phyloP scores from a whole-genome alignment of 2,797 vertebrate genomes.

The Lindbergichthys nudifrons region DNA sequence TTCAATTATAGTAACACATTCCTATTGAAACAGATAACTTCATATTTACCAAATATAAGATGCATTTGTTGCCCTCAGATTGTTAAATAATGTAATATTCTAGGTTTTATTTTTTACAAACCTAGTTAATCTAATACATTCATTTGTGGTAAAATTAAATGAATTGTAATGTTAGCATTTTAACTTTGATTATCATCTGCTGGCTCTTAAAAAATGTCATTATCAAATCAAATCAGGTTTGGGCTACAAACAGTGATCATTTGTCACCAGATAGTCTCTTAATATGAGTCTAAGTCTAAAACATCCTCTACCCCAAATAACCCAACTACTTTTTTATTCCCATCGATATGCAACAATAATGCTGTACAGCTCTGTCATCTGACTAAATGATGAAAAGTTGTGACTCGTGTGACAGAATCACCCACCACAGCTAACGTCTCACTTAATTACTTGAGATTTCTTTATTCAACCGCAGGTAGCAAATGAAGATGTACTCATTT shows the following conservation, averaged over 20 bases:
- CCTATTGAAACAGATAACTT: background rate
- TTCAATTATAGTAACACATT: background rate
- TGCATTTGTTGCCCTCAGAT: background rate
- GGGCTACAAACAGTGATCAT: background rate
- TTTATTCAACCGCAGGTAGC: conserved; percentile 59
- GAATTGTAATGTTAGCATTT: background rate
- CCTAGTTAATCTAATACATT: background rate
- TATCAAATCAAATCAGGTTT: background rate
- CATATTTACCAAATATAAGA: background rate
- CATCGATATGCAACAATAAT: background rate
- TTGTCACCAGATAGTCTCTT: background rate
- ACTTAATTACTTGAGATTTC: conserved; percentile 42
- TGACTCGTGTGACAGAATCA: conserved; percentile 12
- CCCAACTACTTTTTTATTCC: background rate
- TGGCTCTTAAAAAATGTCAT: background rate
- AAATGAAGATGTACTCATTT: conserved; percentile 81
- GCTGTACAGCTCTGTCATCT: background rate
- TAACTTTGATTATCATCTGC: background rate
- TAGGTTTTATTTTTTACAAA: background rate
- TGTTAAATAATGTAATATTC: background rate
- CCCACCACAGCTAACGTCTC: conserved; percentile 8
- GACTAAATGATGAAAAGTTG: conserved; percentile 19
- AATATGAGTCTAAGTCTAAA: background rate
- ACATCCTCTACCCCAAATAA: conserved; percentile 2
- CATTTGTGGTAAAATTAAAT: background rate